Conservation (phyloP, 1,140 invertebrate species). For the Nephila pilipes region DNA sequence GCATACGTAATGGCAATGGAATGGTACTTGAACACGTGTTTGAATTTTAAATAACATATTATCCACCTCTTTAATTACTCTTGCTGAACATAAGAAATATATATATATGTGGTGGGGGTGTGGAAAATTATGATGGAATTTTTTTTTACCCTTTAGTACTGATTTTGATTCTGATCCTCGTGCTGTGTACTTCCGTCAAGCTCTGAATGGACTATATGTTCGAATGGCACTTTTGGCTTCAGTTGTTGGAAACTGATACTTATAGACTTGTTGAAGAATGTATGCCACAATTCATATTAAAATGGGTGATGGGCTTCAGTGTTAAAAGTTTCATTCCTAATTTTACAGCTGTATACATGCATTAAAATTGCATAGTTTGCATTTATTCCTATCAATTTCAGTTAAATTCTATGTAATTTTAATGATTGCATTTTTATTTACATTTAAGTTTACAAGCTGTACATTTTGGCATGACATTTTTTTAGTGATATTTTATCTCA, state of each 20-base stretch:
- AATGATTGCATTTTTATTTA: not conserved
- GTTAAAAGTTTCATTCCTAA: not conserved
- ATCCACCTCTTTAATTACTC: too few relatives aligned
- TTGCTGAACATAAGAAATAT: too few relatives aligned
- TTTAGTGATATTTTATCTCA: too few relatives aligned
- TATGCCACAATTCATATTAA: not conserved
- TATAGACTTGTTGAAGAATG: not conserved
- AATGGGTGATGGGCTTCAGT: not conserved
- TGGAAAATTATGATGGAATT: not conserved
- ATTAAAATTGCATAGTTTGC: not conserved
- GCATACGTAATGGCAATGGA: too few relatives aligned
- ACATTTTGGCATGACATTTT: not conserved
- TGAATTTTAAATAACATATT: too few relatives aligned
- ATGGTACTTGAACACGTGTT: too few relatives aligned
- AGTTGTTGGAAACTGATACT: conserved; percentile 85
- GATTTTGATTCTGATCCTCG: conserved; percentile 97
- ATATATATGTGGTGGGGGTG: too few relatives aligned
- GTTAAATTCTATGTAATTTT: not conserved
- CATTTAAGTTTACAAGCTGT: not conserved
- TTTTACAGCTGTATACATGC: not conserved
- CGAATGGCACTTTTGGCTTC: conserved; percentile 98
- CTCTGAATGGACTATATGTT: conserved; percentile 98
- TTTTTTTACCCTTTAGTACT: conserved; percentile 81
- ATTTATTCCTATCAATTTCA: not conserved
- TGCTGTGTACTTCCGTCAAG: conserved; percentile 99